Evolutionary conservation across 2,888 invertebrate species (phyloP).

Genomic region (Crematogaster levior): DNA sequence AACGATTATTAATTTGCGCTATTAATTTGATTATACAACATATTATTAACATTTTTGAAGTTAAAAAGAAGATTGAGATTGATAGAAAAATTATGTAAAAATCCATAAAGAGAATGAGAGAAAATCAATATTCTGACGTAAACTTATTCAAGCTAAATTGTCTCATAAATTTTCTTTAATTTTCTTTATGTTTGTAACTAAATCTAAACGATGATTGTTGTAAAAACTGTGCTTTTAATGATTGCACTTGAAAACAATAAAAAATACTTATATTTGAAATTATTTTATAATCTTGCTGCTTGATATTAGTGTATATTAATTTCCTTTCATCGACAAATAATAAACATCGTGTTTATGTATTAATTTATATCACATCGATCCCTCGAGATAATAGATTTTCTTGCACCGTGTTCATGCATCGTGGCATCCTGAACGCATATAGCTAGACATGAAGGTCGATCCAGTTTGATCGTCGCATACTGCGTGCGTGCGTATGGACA

Average conservation of each 20-base stretch:
- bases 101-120: neutral
- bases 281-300: neutral
- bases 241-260: neutral
- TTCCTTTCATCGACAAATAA: neutral
- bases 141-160: neutral
- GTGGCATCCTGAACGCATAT: neutral
- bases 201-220: neutral
- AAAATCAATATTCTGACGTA: neutral
- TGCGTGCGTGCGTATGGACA: neutral
- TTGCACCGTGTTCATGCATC: neutral
- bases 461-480: neutral
- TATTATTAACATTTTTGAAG: neutral
- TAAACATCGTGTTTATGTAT: slow-evolving; percentile 11
- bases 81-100: neutral
- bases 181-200: neutral
- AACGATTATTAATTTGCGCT: neutral
- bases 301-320: neutral
- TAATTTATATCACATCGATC: neutral
- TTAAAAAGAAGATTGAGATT: neutral
- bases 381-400: neutral
- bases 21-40: neutral
- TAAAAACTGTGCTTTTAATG: neutral
- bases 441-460: neutral
- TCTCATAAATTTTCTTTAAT: neutral
- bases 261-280: neutral